Evolutionary conservation across 2,113 vertebrate genomes (phyloP), one percentile per base, ranked within the genome.

Genomic region (Grallaria varia): DNA sequence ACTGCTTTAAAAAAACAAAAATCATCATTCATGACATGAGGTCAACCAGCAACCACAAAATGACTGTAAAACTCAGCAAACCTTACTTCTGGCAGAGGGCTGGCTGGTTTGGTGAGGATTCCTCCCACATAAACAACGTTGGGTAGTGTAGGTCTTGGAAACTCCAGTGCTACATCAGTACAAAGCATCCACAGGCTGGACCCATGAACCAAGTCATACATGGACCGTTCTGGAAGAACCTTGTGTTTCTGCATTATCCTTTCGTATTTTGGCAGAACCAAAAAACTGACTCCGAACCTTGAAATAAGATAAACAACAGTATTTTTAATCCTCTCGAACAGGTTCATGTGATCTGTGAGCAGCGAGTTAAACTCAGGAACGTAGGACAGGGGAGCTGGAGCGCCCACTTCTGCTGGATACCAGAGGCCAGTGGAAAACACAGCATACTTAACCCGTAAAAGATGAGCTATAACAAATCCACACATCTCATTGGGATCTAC

Each of bases 401-500:
- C 99, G 0, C 99, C 99, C 25, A 99, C 99, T 97, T 99, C 99
- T 20, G 99, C 99, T 10, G 99, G 99, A 96, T 99, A 99, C 99
- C 99, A 99, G 80, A 99, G 98, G 58, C 99, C 99, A 7, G 99
- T 99, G 96, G 99, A 99, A 97, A 99, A 99, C 67, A 99, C 99
- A 0, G 99, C 99, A 6, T 99, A 99, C 90, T 98, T 98, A 86
- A 99, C 98, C n/a, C 98, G 98, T 82, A 99, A 93, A 62, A 99
- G 98, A 72, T 99, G 99, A 73, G 99, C 99, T 72, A 99, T 98
- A 84, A 99, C 98, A 97, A 99, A 99, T 89, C 99, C 99, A 93
- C 99, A 99, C 99, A 99, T 99, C 97, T 99, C 99, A 47, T 99
- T 99, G 21, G 99, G 99, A 97, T 99, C 99, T 72, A 99, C 99